Evolutionary conservation across 2,888 invertebrate genomes (phyloP).

Genomic region (Xestia ashworthii): DNA sequence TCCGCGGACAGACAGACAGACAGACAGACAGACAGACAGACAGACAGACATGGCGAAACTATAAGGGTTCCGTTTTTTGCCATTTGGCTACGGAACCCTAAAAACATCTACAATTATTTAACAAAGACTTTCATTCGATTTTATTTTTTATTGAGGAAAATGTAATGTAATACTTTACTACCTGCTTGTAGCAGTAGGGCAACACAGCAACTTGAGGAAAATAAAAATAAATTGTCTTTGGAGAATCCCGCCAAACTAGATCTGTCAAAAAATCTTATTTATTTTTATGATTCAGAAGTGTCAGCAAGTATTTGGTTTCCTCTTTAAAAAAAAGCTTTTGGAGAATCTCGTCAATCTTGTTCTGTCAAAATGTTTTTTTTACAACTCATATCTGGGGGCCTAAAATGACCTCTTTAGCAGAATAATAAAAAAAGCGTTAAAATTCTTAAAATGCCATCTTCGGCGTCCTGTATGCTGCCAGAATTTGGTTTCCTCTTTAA

Average conservation of each 20-base stretch:
- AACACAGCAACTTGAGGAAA: slow-evolving; percentile 3
- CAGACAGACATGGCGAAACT: no score
- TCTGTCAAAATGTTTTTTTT: neutral
- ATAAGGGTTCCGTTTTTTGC: no score
- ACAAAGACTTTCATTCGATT: neutral
- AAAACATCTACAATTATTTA: neutral
- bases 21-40: no score
- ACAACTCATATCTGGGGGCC: neutral
- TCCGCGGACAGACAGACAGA: no score
- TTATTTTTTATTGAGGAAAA: slow-evolving; percentile 31
- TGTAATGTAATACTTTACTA: neutral
- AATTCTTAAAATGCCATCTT: no score
- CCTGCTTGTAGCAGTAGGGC: neutral
- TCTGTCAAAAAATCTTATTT: neutral
- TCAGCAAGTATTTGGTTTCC: neutral
- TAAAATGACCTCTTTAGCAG: no score
- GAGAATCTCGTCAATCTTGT: slow-evolving; percentile 8
- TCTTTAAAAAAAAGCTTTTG: slow-evolving; percentile 7
- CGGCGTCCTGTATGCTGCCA: neutral
- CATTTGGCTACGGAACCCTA: no score
- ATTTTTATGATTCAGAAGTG: neutral
- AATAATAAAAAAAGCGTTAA: no score
- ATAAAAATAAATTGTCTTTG: slow-evolving; percentile 8
- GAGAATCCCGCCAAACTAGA: slow-evolving; percentile 27
- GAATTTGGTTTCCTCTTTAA: neutral